These are phyloP conservation scores for Pachyrhynchus sulphureomaculatus DNA, from an alignment of 1,140 invertebrate genomes.

Conservation along the genomic window DNA sequence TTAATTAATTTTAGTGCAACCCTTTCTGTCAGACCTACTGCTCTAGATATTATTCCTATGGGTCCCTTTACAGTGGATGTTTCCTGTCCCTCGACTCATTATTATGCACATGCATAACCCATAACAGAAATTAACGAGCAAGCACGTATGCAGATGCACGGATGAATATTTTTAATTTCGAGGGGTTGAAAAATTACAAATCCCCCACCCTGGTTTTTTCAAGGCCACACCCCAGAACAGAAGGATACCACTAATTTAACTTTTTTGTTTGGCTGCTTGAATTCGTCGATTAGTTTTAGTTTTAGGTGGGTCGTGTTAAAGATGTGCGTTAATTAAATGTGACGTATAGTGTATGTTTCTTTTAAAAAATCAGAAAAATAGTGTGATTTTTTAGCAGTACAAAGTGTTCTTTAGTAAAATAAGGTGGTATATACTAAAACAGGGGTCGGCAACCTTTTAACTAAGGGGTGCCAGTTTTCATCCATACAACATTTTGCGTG, in stretches of 20 bases:
- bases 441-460: no score
- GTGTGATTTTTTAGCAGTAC: no score
- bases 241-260: conserved; percentile 23
- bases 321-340: no score
- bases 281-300: not conserved
- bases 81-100: conserved; percentile 8
- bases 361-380: no score
- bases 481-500: no score
- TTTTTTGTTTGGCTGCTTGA: conserved; percentile 10
- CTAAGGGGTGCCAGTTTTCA: no score
- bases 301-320: no score
- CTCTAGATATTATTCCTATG: conserved; percentile 5
- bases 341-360: no score
- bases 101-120: conserved; percentile 20
- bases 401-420: no score
- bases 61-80: not conserved
- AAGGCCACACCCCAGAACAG: conserved; percentile 31
- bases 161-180: conserved; percentile 20
- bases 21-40: not conserved
- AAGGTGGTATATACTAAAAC: no score
- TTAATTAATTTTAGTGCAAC: not conserved
- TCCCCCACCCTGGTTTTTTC: conserved; percentile 18
- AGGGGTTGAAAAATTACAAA: conserved; percentile 23
- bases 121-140: conserved; percentile 15
- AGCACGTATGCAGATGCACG: conserved; percentile 26